Base-by-base conservation (phyloP, 53 echinoderm and acorn worm genomes). In the Glandiceps talaboti region DNA sequence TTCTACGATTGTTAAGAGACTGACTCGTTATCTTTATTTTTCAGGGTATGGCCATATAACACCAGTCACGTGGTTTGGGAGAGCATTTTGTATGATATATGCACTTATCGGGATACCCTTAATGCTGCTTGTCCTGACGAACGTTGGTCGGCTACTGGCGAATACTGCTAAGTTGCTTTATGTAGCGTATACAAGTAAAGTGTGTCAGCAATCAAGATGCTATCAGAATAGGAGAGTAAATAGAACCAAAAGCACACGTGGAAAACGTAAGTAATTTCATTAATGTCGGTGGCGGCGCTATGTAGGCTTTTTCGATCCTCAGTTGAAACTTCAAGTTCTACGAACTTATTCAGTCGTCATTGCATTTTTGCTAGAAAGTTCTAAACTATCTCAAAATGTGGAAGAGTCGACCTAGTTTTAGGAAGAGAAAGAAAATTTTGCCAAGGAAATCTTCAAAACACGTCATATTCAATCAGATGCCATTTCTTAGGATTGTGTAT, bases 21-120 rank as follows among this genome's bases (percentile, higher is more conserved):
- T n/a, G n/a, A n/a, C n/a, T n/a, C n/a, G n/a, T 83, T 26, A 73
- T 83, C 32, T 81, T 29, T 77, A 1, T 26, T n/a, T 75, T 73
- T 30, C 84, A 99, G 99, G 99, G 74, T 99, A 99, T 45, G 99
- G 99, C 14, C 99, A 99, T 79, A 94, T 99, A 25, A 89, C 99
- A 32, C 93, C 99, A 10, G 88, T 99, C 76, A 99, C 93, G 33
- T 77, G 85, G 28, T 81, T 84, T 1, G 93, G 94, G 30, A 88
- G 91, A 72, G 78, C 91, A 30, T 91, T 99, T 80, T 91, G 92
- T 77, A 99, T 99, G 77, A 30, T 94, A 27, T 99, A 99, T 82
- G 93, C 99, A 26, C 73, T 99, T 12, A 79, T 94, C 28, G 99
- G 99, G 28, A 94, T 99, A 80, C 99, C 99, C 10, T 84, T 99